Evolutionary conservation across 2,797 vertebrate genomes (phyloP).

Genomic region (Erithacus rubecula): DNA sequence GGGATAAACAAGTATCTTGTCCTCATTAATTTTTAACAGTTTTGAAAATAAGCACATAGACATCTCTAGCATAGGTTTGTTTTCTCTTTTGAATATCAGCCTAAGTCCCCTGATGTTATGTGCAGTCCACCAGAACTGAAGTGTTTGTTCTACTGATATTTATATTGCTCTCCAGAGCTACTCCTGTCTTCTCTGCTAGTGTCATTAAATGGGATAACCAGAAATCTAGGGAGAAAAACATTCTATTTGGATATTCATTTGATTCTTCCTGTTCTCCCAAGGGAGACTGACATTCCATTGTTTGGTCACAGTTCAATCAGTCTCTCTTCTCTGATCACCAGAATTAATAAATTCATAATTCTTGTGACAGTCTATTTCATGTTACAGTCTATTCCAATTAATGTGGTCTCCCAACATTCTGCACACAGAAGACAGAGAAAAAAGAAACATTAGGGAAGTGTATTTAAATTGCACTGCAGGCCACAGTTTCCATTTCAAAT

Average conservation of each 20-base stretch:
- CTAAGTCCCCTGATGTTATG: neutral
- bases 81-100: neutral
- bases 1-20: neutral
- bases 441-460: neutral
- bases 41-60: neutral
- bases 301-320: neutral
- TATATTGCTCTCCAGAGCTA: neutral
- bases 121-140: neutral
- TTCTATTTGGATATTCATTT: neutral
- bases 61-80: neutral
- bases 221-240: neutral
- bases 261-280: neutral
- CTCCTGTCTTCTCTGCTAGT: neutral
- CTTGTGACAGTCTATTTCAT: neutral
- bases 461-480: neutral
- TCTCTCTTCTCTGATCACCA: neutral
- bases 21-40: neutral
- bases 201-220: neutral
- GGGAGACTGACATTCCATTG: neutral
- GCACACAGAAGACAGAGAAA: neutral
- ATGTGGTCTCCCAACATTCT: neutral
- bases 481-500: neutral
- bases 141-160: neutral
- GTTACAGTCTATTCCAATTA: neutral
- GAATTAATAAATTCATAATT: neutral